Conservation (phyloP, 2,888 invertebrate genomes). For the Drosophila ochracea region DNA sequence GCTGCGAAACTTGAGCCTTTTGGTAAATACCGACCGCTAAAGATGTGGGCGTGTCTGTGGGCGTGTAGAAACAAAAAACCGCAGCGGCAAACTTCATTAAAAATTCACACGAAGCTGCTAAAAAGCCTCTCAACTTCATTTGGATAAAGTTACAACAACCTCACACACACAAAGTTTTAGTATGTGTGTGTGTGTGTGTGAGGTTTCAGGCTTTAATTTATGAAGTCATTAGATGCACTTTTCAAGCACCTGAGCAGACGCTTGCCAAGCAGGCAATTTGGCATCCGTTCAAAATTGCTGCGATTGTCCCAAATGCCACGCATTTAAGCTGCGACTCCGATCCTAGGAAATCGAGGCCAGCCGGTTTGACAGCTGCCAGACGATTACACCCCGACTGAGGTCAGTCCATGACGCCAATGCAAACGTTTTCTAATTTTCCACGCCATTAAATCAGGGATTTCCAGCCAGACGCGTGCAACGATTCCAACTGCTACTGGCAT, state of each 20-base stretch:
- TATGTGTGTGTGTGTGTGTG: slow-evolving; percentile 7
- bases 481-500: slow-evolving; percentile 51
- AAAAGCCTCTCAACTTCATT: slow-evolving; percentile 52
- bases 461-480: slow-evolving; percentile 59
- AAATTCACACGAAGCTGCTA: slow-evolving; percentile 64
- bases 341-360: slow-evolving; percentile 64
- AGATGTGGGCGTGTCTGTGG: slow-evolving; percentile 55
- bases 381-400: slow-evolving; percentile 21
- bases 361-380: slow-evolving; percentile 65
- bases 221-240: slow-evolving; percentile 72
- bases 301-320: slow-evolving; percentile 55
- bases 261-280: slow-evolving; percentile 38
- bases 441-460: slow-evolving; percentile 78
- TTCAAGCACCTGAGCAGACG: slow-evolving; percentile 62
- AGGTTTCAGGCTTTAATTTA: slow-evolving; percentile 58
- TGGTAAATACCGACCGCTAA: slow-evolving; percentile 64
- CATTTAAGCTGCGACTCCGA: slow-evolving; percentile 25
- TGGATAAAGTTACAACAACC: slow-evolving; percentile 39
- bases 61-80: slow-evolving; percentile 46
- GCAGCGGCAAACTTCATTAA: slow-evolving; percentile 68
- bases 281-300: slow-evolving; percentile 52
- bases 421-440: slow-evolving; percentile 83
- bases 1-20: slow-evolving; percentile 65
- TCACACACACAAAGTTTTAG: background rate
- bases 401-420: slow-evolving; percentile 38